Evolutionary conservation across 1,140 invertebrate species (phyloP).

Genomic region (Drepana arcuata): DNA sequence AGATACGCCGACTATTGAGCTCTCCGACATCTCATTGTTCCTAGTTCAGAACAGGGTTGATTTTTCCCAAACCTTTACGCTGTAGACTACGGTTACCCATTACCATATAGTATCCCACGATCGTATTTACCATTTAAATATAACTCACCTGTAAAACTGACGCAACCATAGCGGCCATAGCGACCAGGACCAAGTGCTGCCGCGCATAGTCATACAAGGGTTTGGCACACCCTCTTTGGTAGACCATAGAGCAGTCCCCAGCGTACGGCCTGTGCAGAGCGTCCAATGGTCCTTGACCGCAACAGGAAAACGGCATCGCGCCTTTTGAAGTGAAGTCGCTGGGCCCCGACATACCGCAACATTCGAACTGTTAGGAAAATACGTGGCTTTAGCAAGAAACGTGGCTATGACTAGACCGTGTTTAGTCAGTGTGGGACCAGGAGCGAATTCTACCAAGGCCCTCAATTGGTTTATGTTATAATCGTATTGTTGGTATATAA

Average conservation of each 20-base stretch:
- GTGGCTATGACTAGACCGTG: too few species aligned
- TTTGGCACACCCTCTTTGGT: conserved; percentile 67
- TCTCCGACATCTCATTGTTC: background rate
- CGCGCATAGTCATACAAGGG: conserved; percentile 59
- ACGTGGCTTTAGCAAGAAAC: too few species aligned
- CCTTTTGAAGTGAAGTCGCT: conserved; percentile 61
- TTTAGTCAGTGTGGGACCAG: too few species aligned
- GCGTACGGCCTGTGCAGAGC: conserved; percentile 36
- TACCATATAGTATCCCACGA: too few species aligned
- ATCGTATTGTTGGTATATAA: too few species aligned
- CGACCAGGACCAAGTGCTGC: conserved; percentile 60
- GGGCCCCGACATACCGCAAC: conserved; percentile 74
- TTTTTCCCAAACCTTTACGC: too few species aligned
- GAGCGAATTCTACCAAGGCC: too few species aligned
- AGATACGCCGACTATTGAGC: too few species aligned
- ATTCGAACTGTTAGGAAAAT: conserved; percentile 76
- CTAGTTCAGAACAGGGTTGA: too few species aligned
- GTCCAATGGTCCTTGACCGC: conserved; percentile 50
- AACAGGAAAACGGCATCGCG: conserved; percentile 72
- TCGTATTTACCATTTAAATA: too few species aligned
- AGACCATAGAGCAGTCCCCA: conserved; percentile 45
- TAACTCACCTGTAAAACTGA: conserved; percentile 64
- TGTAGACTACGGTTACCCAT: too few species aligned
- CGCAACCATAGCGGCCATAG: conserved; percentile 60
- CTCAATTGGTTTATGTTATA: too few species aligned